Evolutionary conservation across 2,113 vertebrate genomes (phyloP).

Genomic region (Macrotis lagotis): DNA sequence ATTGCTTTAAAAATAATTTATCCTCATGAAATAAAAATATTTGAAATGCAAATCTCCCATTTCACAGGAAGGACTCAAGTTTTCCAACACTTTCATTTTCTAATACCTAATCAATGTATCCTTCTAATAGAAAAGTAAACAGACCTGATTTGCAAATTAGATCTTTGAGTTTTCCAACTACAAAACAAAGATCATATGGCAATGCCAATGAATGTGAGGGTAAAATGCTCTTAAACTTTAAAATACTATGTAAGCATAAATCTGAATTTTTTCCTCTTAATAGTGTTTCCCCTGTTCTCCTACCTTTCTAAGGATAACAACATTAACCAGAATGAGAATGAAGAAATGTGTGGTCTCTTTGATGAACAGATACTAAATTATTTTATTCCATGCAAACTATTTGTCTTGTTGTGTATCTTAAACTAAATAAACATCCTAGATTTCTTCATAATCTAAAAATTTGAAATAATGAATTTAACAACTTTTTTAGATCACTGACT

Average conservation of each 20-base stretch:
- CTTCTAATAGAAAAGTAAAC: too few species aligned
- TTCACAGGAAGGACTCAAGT: too few species aligned
- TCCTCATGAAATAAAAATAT: too few species aligned
- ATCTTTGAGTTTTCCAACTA: too few species aligned
- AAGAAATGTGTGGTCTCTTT: slow-evolving; percentile 96
- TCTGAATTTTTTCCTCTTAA: slow-evolving; percentile 58
- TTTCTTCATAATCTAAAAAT: slow-evolving; percentile 85
- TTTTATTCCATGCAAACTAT: slow-evolving; percentile 83
- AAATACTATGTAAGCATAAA: background rate
- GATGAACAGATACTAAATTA: slow-evolving; percentile 98
- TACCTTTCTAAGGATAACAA: slow-evolving; percentile 92
- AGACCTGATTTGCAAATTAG: too few species aligned
- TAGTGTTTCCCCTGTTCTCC: slow-evolving; percentile 88
- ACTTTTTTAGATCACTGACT: slow-evolving; percentile 84
- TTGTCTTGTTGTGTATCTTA: slow-evolving; percentile 88
- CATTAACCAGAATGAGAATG: slow-evolving; percentile 96
- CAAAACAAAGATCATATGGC: too few species aligned
- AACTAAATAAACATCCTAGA: slow-evolving; percentile 85
- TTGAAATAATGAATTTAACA: slow-evolving; percentile 87
- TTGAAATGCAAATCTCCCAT: too few species aligned
- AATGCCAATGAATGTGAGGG: too few species aligned
- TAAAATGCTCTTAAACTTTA: too few species aligned
- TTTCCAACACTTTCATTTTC: too few species aligned
- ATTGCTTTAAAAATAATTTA: too few species aligned
- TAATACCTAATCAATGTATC: too few species aligned